Conservation (phyloP, 2,888 invertebrate genomes). For the Pseudococcus jackbeardsleyi region DNA sequence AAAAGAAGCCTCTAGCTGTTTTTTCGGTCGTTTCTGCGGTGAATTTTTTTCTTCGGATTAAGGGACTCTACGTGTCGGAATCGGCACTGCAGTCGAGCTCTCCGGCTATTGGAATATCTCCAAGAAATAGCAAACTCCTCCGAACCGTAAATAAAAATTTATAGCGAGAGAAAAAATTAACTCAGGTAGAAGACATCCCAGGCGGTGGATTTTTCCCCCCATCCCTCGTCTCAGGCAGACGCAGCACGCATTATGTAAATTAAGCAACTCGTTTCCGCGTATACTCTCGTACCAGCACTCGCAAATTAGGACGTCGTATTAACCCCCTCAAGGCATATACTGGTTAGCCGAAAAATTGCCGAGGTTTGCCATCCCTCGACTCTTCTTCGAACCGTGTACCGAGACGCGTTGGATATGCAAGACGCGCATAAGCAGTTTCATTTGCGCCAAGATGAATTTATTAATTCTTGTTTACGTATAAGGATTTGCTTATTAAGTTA, state of each 20-base stretch:
- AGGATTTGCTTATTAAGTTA: slow-evolving; percentile 51
- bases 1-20: not conserved
- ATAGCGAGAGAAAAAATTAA: slow-evolving; percentile 31
- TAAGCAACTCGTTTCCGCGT: not conserved
- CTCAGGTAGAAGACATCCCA: not conserved
- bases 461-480: slow-evolving; percentile 51
- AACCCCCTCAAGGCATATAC: slow-evolving; percentile 50
- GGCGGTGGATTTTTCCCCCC: not conserved
- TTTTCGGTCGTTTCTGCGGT: not conserved
- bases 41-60: not conserved
- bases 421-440: slow-evolving; percentile 25
- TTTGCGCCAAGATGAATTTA: slow-evolving; percentile 50
- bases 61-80: not conserved
- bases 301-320: slow-evolving; percentile 50
- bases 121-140: slow-evolving; percentile 16
- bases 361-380: slow-evolving; percentile 4
- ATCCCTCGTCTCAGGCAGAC: not conserved
- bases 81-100: not conserved
- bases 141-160: slow-evolving; percentile 50
- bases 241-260: slow-evolving; percentile 44
- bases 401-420: not conserved
- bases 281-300: not conserved
- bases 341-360: slow-evolving; percentile 44
- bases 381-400: not conserved
- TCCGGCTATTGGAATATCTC: not conserved